phyloP scores from a whole-genome alignment of 1,140 invertebrate genomes.

The Acromyrmex heyeri region DNA sequence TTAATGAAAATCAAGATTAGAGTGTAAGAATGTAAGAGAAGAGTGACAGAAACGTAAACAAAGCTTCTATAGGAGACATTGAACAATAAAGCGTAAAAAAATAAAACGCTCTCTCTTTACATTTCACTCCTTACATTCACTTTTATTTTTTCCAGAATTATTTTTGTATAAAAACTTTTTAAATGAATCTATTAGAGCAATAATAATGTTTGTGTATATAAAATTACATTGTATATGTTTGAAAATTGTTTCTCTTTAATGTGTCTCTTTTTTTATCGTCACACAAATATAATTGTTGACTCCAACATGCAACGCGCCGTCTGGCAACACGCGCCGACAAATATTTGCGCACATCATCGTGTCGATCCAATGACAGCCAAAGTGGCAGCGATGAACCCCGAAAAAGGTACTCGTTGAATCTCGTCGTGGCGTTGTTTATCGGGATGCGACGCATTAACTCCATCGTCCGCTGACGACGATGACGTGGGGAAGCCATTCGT shows the following conservation, averaged over 20 bases:
- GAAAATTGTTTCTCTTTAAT: neutral
- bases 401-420: constrained; percentile 41
- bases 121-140: too few species aligned
- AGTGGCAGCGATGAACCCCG: constrained; percentile 9
- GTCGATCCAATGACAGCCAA: neutral
- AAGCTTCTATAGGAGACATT: too few species aligned
- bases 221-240: neutral
- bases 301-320: neutral
- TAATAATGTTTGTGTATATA: neutral
- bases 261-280: neutral
- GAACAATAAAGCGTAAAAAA: too few species aligned
- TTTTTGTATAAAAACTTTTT: neutral
- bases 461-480: constrained; percentile 33
- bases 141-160: too few species aligned
- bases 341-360: constrained; percentile 4
- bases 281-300: neutral
- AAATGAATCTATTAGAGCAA: neutral
- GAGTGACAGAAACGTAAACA: too few species aligned
- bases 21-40: too few species aligned
- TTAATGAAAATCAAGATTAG: too few species aligned
- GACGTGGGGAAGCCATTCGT: constrained; percentile 71
- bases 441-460: constrained; percentile 11
- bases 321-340: neutral
- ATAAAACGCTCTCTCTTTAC: too few species aligned
- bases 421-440: neutral